Evolutionary conservation across 2,113 vertebrate genomes (phyloP).

Genomic region (Geothlypis trichas): DNA sequence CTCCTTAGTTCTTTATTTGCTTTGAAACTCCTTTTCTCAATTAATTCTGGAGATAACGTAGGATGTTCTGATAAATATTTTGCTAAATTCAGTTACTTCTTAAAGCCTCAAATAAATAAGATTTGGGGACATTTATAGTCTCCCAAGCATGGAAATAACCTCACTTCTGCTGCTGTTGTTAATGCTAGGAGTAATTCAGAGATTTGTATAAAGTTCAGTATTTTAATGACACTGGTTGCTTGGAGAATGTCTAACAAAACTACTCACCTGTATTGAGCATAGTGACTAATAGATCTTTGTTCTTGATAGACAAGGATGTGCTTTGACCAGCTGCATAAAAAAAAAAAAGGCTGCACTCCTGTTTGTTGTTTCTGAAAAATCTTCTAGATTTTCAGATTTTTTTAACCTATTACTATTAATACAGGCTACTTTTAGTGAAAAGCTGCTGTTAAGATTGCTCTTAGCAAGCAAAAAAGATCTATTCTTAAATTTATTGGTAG

Average conservation of each 20-base stretch:
- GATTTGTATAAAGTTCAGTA: background rate
- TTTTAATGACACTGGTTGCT: slow-evolving; percentile 8
- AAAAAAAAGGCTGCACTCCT: background rate
- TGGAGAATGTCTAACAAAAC: background rate
- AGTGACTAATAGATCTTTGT: background rate
- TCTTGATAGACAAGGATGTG: background rate
- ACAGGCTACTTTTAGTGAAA: background rate
- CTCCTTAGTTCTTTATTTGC: background rate
- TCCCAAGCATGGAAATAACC: background rate
- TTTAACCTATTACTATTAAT: background rate
- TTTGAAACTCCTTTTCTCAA: slow-evolving; percentile 11
- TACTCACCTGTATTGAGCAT: background rate
- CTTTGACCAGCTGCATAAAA: background rate
- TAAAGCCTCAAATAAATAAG: background rate
- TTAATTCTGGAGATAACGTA: background rate
- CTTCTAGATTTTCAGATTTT: background rate
- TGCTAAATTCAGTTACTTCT: background rate
- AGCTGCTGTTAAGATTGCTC: background rate
- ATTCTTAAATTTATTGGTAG: slow-evolving; percentile 30
- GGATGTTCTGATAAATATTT: background rate
- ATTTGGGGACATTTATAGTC: background rate
- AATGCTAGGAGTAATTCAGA: background rate
- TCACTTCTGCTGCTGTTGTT: background rate
- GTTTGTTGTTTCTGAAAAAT: background rate
- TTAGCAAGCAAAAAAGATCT: slow-evolving; percentile 34